phyloP scores from a whole-genome alignment of 2,888 invertebrate species.

The Dugesia japonica region DNA sequence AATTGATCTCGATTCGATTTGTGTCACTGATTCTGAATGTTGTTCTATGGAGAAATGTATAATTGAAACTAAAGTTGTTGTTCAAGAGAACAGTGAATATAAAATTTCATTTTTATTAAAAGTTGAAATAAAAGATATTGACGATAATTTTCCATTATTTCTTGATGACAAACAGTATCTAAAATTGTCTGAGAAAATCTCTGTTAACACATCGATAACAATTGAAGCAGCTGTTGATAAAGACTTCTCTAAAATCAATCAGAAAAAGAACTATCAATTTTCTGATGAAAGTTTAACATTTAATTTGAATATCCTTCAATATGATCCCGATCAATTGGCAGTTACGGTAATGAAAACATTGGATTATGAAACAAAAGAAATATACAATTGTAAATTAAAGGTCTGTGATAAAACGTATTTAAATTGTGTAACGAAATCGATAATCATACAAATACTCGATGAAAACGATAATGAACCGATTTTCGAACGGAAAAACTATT shows the following conservation, averaged over 20 bases:
- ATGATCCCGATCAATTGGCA: background rate
- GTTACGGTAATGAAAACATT: background rate
- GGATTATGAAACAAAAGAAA: background rate
- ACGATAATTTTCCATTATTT: background rate
- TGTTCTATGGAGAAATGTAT: background rate
- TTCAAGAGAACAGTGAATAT: background rate
- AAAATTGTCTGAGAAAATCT: background rate
- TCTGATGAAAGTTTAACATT: background rate
- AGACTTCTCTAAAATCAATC: background rate
- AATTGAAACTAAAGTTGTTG: background rate
- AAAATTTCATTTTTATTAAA: background rate
- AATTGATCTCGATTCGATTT: background rate
- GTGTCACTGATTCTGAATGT: slow-evolving; percentile 3
- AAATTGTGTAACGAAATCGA: background rate
- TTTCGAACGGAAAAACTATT: background rate
- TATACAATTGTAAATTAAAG: background rate
- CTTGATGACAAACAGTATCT: background rate
- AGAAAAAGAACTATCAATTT: background rate
- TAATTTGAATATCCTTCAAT: background rate
- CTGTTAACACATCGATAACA: background rate
- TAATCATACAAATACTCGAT: background rate
- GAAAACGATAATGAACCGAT: slow-evolving; percentile 2
- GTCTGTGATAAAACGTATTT: background rate
- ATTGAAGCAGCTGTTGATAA: background rate
- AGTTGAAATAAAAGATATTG: background rate